Base-by-base conservation (phyloP, 2,888 invertebrate species). In the Spialia ferax region DNA sequence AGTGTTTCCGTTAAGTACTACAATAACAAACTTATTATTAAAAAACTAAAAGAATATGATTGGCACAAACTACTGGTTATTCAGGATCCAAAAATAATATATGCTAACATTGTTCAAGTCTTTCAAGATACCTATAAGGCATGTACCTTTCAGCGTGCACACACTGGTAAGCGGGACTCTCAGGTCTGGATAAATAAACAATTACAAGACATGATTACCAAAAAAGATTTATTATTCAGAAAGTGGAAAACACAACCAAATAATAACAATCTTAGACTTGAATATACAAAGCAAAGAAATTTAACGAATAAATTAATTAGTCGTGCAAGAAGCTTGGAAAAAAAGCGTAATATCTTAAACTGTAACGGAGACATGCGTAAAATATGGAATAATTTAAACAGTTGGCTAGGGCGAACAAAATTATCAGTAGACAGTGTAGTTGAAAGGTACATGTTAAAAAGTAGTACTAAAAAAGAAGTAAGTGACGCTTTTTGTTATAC, bases 241-340 rank as follows among this genome's bases (percentile, higher is more conserved):
- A 64, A 54, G n/a, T 64, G 56, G 64, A 56, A 64, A 20, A 20
- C 56, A 5, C 45, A 64, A n/a, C 64, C 64, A 0, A 48, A 45
- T 8, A 64, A 64, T 64, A 64, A 64, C 56, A 64, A 42, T 32
- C 48, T 11, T 18, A 56, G 64, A 15, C 7, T 64, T 1, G 45
- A 56, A 10, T 64, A 64, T 26, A 64, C 64, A 2, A 45, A 7
- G 22, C 56, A 64, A 0, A 64, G 56, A 26, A 64, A 64, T 32
- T 32, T n/a, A 13, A 26, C 26, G 13, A 54, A 23, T 35, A 63
- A 63, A 52, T 0, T 63, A 1, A 63, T 63, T n/a, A 63, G 54
- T 13, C 54, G 62, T 13, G 26, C 54, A 2, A 52, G 13, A 10
- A 54, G 54, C 18, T 10, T 54, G 1, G 5, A 32, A 2, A 52